These are phyloP conservation scores for Rhea americana DNA, from an alignment of 2,113 vertebrate species.

Conservation along the genomic window DNA sequence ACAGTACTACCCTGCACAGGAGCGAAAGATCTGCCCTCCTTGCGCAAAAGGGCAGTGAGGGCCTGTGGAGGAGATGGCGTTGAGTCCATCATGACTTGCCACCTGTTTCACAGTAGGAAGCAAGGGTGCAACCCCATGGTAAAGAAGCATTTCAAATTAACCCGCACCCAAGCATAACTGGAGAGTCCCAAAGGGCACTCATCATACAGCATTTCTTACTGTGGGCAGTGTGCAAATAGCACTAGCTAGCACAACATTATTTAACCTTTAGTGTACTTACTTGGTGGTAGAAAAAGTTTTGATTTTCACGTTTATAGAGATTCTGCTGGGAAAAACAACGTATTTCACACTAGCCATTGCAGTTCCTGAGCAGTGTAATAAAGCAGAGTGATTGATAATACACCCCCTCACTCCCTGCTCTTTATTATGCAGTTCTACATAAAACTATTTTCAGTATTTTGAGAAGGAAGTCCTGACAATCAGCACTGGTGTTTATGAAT, in stretches of 20 bases:
- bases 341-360: conserved; percentile 45
- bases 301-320: conserved; percentile 58
- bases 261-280: conserved; percentile 58
- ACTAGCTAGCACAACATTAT: conserved; percentile 44
- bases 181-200: neutral
- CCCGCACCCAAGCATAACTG: neutral
- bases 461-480: conserved; percentile 60
- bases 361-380: conserved; percentile 52
- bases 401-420: neutral
- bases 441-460: conserved; percentile 60
- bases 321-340: conserved; percentile 59
- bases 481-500: conserved; percentile 60
- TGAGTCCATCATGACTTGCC: neutral
- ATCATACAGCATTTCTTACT: neutral
- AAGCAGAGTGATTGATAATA: conserved; percentile 47
- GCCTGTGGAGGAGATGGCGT: neutral
- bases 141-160: conserved; percentile 18
- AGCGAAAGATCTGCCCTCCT: too few relatives aligned
- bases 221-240: conserved; percentile 18
- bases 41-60: neutral
- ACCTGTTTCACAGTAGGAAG: neutral
- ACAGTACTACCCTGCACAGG: accelerated
- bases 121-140: neutral
- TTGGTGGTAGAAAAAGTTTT: conserved; percentile 25
- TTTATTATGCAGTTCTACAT: conserved; percentile 52